These are phyloP conservation scores for Lepidurus packardi DNA, from an alignment of 1,140 invertebrate genomes.

Conservation along the genomic window DNA sequence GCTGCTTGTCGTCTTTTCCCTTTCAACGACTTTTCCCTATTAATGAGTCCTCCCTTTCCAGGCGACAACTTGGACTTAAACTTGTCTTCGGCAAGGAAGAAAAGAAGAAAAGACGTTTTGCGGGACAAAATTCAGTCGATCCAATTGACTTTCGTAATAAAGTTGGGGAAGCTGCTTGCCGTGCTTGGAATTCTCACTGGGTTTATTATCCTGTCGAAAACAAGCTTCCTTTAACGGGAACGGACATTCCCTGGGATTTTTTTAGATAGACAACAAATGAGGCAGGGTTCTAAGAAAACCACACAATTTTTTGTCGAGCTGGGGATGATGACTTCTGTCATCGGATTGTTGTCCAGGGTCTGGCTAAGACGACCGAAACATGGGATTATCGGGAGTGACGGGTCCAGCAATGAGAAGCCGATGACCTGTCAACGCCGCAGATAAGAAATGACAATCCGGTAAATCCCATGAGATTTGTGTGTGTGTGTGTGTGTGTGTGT, in stretches of 20 bases:
- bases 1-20: not conserved
- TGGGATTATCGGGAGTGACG: not conserved
- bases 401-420: not conserved
- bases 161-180: not conserved
- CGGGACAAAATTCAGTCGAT: not conserved
- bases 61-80: not conserved
- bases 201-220: not conserved
- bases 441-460: not conserved
- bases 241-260: not conserved
- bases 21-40: conserved; percentile 14
- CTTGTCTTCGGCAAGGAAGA: not conserved
- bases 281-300: not conserved
- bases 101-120: not conserved
- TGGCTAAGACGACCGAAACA: not conserved
- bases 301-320: not conserved
- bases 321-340: not conserved
- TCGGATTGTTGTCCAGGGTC: not conserved
- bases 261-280: not conserved
- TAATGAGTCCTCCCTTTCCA: not conserved
- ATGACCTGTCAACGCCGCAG: not conserved
- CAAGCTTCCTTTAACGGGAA: not conserved
- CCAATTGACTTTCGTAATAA: conserved; percentile 1
- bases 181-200: not conserved
- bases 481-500: no score
- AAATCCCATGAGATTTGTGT: not conserved